These are phyloP conservation scores for Eucera pruinosa DNA, from an alignment of 2,888 invertebrate genomes.

Conservation along the genomic window DNA sequence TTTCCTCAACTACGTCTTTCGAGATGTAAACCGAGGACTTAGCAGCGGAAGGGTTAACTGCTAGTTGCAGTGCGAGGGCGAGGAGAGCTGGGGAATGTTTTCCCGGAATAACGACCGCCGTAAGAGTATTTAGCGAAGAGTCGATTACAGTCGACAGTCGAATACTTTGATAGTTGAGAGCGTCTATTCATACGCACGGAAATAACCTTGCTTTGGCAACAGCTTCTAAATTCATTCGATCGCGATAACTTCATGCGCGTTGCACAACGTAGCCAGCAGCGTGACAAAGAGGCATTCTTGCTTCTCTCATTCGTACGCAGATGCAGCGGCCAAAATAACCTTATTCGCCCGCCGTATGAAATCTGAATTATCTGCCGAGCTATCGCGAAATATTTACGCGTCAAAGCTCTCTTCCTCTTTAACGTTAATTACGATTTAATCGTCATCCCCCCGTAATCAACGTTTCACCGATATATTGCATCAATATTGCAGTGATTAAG, in stretches of 20 bases:
- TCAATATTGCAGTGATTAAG: too few species aligned
- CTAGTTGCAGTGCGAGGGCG: too few species aligned
- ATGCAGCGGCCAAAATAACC: neutral
- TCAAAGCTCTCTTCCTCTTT: too few species aligned
- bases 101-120: neutral
- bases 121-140: neutral
- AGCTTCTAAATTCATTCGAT: constrained; percentile 25
- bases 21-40: too few species aligned
- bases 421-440: too few species aligned
- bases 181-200: constrained; percentile 28
- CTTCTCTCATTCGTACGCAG: neutral
- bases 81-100: neutral
- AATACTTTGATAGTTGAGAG: neutral
- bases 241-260: constrained; percentile 25
- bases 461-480: too few species aligned
- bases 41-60: too few species aligned
- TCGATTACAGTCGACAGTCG: constrained; percentile 8
- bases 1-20: too few species aligned
- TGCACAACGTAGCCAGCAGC: constrained; percentile 14
- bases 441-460: too few species aligned
- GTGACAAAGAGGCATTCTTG: constrained; percentile 11
- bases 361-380: neutral
- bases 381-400: neutral
- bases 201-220: constrained; percentile 31
- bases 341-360: neutral